Evolutionary conservation across 2,797 vertebrate species (phyloP), one percentile per base, ranked within the genome.

Genomic region (Anniella stebbinsi): DNA sequence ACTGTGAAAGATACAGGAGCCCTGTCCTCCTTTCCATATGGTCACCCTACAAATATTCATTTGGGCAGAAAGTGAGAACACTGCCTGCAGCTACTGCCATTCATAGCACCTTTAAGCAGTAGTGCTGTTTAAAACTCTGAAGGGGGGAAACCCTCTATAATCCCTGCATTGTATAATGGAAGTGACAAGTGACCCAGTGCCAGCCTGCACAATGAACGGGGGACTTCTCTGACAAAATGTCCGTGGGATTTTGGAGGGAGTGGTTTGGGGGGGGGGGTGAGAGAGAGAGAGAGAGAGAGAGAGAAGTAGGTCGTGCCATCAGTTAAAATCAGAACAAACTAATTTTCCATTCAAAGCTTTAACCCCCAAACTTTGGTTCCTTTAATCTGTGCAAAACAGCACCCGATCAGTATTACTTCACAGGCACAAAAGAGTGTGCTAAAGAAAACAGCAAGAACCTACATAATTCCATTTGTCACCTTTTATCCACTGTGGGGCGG

Each of bases 251-350:
- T 94, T 83, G 28, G 92, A 70, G 18, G n/a, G 48, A 54, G n/a
- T 5, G 57, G 36, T 9, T 28, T 76, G 66, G 2, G 28, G 10
- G 33, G 12, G 21, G 3, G 45, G 41, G 36, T 9, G 36, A 63
- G 66, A 4, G 15, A 10, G 33, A 11, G 21, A 33, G 72, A 10
- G 90, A 89, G 92, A 86, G 45, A 83, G 90, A 13, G 87, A 73
- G 86, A 88, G n/a, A 93, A 95, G 72, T 93, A 95, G 93, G 94
- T 93, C 94, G 94, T 41, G 88, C 87, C 91, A 94, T 93, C 94
- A 92, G 92, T 96, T 95, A 94, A 73, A 95, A 84, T 87, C 87
- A 91, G 93, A 96, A 91, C 72, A 86, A 95, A 89, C n/a, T 89
- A 77, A 89, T 76, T 88, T 90, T 28, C 82, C 88, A 85, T 70